Evolutionary conservation across 1,140 invertebrate genomes (phyloP), one percentile per base, ranked within the genome.

Genomic region (Hylaeus volcanicus): DNA sequence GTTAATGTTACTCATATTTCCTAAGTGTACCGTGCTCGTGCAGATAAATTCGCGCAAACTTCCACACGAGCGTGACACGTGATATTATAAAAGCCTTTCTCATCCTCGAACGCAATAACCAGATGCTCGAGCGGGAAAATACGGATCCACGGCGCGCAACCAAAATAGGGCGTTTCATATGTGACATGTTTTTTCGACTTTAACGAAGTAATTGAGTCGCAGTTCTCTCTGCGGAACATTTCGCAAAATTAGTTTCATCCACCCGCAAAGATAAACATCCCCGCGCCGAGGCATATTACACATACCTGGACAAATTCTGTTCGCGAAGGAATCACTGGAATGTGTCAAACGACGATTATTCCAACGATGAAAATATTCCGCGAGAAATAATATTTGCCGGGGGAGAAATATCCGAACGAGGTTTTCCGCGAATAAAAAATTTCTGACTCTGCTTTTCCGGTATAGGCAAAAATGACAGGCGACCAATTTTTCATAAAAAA

Each of bases 21-120:
- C 39, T 5, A 12, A 0, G 3, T 39, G 15, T n/a, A 48, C 43
- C 37, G n/a, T 48, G 2, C 4, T 1, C 15, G 11, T 1, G 2
- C 37, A 14, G 9, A 71, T 58, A 43, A 71, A 71, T 71, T 58
- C 55, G 26, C 26, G 9, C 37, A 5, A 71, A 58, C 39, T 71
- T 56, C 11, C 37, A 26, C 26, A 26, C 26, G 26, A 26, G 26
- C 26, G 26, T 26, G 26, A 26, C 6, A 4, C 5, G 41, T 15
- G 15, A 11, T 14, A 43, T 58, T 43, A 37, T 15, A 48, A 61
- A 73, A 37, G 56, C 41, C 15, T 26, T 15, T 26, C 41, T 11
- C 8, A 26, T n/a, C 41, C 58, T 58, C 70, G 55, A 72, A 60
- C 39, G 41, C 41, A 14, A 26, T 14, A 37, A 60, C 15, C 70